A percentile compares a stretch with the other conserved stretches of the same genome.
These are phyloP conservation scores for Myripristis jacobus DNA, from an alignment of 2,797 vertebrate genomes.

Conservation along the genomic window DNA sequence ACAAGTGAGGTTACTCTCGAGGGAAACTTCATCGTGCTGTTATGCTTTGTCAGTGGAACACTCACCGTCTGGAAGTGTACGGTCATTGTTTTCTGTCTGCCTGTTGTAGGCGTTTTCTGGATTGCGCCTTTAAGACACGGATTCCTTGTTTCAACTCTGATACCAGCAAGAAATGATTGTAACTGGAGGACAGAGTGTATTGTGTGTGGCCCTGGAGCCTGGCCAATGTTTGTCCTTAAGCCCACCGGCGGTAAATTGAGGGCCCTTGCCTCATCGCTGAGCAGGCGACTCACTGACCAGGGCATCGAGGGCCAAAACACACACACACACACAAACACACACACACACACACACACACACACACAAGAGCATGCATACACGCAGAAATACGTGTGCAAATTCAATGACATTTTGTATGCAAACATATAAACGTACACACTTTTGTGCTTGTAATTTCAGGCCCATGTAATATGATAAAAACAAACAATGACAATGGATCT, in stretches of 20 bases:
- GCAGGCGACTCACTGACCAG: constrained; percentile 10
- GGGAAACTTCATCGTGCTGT: background rate
- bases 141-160: constrained; percentile 40
- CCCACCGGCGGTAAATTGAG: background rate
- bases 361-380: constrained; percentile 10
- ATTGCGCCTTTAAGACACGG: constrained; percentile 43
- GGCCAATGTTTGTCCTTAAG: constrained; percentile 76
- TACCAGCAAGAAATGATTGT: constrained; percentile 77
- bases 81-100: background rate
- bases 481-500: background rate
- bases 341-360: background rate
- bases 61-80: background rate
- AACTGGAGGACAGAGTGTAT: constrained; percentile 72
- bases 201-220: constrained; percentile 74
- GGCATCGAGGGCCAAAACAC: too few species aligned
- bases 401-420: too few species aligned
- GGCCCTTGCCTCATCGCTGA: background rate
- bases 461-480: background rate
- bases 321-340: constrained; percentile 7
- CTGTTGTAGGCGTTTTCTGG: background rate
- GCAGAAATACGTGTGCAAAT: constrained; percentile 6
- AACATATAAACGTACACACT: background rate
- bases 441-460: background rate
- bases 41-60: too few species aligned
- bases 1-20: background rate